A percentile compares a stretch with the other conserved stretches of the same genome.
Conservation (phyloP, 2,113 vertebrate genomes). For the Halcyon senegalensis region DNA sequence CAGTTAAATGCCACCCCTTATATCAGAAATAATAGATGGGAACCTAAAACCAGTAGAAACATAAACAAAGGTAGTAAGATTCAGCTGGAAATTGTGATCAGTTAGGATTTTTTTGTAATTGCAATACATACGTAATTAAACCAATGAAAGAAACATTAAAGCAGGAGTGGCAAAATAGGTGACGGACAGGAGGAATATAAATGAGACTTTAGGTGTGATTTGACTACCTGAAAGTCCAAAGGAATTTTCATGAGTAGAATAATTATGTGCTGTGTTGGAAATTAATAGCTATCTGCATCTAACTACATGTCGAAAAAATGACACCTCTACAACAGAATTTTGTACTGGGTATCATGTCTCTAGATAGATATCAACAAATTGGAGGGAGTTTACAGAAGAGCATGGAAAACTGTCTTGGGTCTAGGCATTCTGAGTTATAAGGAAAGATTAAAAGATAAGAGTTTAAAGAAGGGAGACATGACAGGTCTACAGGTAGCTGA, state of each 20-base stretch:
- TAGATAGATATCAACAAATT: neutral
- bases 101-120: neutral
- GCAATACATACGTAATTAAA: neutral
- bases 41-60: neutral
- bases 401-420: neutral
- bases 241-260: neutral
- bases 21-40: neutral
- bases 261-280: neutral
- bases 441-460: neutral
- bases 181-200: neutral
- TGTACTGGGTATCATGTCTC: neutral
- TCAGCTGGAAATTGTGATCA: neutral
- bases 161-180: neutral
- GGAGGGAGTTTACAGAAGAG: neutral
- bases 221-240: neutral
- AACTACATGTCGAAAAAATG: neutral
- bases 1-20: neutral
- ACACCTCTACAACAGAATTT: neutral
- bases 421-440: neutral
- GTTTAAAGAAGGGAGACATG: neutral
- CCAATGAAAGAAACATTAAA: slow-evolving; percentile 8
- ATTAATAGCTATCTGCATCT: neutral
- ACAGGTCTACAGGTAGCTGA: neutral
- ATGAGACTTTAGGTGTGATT: neutral
- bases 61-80: neutral